These are phyloP conservation scores for Ramphastos sulfuratus DNA, from an alignment of 2,113 vertebrate species.

Conservation along the genomic window DNA sequence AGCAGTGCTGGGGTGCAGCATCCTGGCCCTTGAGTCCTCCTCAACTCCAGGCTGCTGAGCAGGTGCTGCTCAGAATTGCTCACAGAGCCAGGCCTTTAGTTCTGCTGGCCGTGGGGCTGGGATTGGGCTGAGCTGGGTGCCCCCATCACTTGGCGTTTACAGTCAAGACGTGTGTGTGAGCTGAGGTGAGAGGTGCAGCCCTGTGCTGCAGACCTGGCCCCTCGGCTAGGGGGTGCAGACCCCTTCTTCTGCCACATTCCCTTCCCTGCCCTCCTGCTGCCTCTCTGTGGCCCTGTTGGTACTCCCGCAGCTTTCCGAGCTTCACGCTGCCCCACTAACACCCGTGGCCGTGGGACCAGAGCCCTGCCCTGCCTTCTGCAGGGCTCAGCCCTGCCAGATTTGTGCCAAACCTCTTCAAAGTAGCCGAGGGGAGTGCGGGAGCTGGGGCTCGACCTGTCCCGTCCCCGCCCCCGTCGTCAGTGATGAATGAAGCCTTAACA, in stretches of 20 bases:
- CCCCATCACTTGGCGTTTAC: background rate
- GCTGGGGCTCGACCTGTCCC: background rate
- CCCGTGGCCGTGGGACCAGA: background rate
- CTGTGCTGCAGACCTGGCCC: background rate
- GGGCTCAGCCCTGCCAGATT: background rate
- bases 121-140: background rate
- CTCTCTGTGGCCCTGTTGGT: background rate
- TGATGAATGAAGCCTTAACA: constrained; percentile 37
- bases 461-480: background rate
- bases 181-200: background rate
- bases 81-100: background rate
- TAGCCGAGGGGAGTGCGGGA: background rate
- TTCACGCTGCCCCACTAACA: background rate
- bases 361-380: background rate
- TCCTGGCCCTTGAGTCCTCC: background rate
- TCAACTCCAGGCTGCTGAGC: background rate
- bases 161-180: accelerated
- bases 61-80: background rate
- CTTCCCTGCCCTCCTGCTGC: background rate
- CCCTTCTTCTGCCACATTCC: constrained; percentile 45
- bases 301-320: background rate
- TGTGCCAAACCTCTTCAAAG: constrained; percentile 54
- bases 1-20: accelerated
- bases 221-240: background rate
- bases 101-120: accelerated